These are phyloP conservation scores for Papilio dardanus DNA, from an alignment of 1,140 invertebrate genomes.

Conservation along the genomic window DNA sequence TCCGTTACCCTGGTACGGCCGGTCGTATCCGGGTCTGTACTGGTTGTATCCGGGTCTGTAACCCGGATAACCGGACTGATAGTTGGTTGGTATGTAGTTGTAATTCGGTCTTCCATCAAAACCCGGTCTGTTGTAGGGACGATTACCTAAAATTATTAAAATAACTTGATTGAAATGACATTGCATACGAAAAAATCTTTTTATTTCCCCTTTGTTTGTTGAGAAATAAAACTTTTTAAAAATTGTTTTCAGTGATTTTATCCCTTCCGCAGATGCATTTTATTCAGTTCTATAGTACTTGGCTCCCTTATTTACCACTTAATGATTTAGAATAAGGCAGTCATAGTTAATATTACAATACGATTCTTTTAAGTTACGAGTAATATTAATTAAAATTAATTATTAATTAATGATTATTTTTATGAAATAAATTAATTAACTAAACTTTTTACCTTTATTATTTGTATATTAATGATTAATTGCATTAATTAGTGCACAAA, in stretches of 20 bases:
- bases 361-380: too few species aligned
- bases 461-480: not conserved
- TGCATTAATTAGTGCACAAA: conserved; percentile 3
- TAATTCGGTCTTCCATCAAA: conserved; percentile 52
- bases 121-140: conserved; percentile 61
- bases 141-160: conserved; percentile 54
- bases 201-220: too few species aligned
- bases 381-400: too few species aligned
- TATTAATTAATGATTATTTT: not conserved
- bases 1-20: conserved; percentile 49
- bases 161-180: too few species aligned
- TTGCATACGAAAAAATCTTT: not conserved
- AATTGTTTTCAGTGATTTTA: too few species aligned
- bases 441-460: not conserved
- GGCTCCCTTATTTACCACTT: too few species aligned
- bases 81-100: conserved; percentile 42
- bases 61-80: conserved; percentile 46
- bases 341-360: too few species aligned
- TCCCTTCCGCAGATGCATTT: too few species aligned
- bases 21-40: conserved; percentile 56
- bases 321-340: too few species aligned
- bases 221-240: too few species aligned
- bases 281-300: too few species aligned
- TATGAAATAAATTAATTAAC: not conserved
- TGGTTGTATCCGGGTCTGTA: conserved; percentile 56